Percentiles rank a stretch among this genome's conserved stretches.
These are phyloP conservation scores for Trissoscelio sp. DNA, from an alignment of 2,888 invertebrate genomes.

Conservation along the genomic window DNA sequence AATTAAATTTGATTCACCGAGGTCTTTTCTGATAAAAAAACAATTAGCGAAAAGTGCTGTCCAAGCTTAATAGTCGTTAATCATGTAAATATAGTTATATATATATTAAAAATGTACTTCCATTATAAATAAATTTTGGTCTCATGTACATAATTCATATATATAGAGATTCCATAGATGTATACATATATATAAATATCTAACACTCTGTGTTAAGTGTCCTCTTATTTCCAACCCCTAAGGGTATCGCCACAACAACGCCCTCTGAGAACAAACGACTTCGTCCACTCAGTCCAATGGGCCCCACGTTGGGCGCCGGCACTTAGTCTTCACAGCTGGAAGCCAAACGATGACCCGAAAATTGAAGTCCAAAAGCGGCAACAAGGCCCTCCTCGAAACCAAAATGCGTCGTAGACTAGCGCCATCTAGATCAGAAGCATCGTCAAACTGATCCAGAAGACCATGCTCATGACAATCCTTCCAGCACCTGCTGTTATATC, in stretches of 20 bases:
- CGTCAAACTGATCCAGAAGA: slow-evolving; percentile 39
- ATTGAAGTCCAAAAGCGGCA: slow-evolving; percentile 25
- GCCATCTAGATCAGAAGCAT: slow-evolving; percentile 36
- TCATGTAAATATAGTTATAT: slow-evolving; percentile 58
- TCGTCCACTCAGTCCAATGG: slow-evolving; percentile 20
- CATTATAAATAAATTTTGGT: slow-evolving; percentile 61
- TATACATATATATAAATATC: slow-evolving; percentile 61
- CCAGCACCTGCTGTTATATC: slow-evolving; percentile 53
- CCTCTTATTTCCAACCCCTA: slow-evolving; percentile 6
- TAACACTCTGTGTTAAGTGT: slow-evolving; percentile 53
- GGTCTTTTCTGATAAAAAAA: slow-evolving; percentile 44
- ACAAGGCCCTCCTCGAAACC: not conserved
- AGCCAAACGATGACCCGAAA: slow-evolving; percentile 15
- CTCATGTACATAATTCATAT: slow-evolving; percentile 47
- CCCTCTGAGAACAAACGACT: slow-evolving; percentile 17
- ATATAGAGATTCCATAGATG: slow-evolving; percentile 34
- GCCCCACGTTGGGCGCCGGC: slow-evolving; percentile 4
- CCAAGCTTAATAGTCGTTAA: slow-evolving; percentile 56
- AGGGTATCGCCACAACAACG: not conserved
- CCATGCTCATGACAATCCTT: slow-evolving; percentile 1
- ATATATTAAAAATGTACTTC: slow-evolving; percentile 61
- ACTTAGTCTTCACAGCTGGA: not conserved
- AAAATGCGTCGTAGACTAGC: not conserved
- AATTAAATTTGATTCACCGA: no score
- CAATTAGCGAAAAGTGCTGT: slow-evolving; percentile 55